Conservation (phyloP, 2,113 vertebrate genomes). For the Mustelus asterias region DNA sequence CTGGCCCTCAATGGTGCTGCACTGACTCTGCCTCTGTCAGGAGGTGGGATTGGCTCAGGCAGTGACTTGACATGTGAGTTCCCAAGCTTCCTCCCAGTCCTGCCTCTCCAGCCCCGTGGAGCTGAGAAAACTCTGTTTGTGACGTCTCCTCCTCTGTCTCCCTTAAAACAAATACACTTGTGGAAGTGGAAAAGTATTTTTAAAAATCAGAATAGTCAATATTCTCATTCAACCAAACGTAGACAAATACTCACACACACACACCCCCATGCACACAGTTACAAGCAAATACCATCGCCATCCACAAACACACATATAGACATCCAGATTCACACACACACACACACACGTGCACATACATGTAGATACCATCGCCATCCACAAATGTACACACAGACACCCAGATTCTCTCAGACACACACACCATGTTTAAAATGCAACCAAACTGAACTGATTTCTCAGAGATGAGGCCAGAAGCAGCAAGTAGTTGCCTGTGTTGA, state of each 20-base stretch:
- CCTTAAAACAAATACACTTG: not conserved
- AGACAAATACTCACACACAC: not conserved
- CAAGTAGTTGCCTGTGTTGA: not conserved
- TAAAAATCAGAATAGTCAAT: not conserved
- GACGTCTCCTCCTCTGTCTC: not conserved
- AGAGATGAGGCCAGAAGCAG: not conserved
- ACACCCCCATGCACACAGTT: not conserved
- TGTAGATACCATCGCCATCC: too few species aligned
- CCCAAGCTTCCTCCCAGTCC: too few species aligned
- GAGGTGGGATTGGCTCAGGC: too few species aligned
- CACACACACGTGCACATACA: not conserved
- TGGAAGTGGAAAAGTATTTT: not conserved
- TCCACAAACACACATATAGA: not conserved
- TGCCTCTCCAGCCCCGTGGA: too few species aligned
- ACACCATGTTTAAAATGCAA: not conserved
- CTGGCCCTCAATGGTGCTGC: too few species aligned
- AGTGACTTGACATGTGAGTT: too few species aligned
- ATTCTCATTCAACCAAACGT: not conserved
- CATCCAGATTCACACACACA: not conserved
- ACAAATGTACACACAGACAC: too few species aligned
- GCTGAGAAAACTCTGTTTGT: too few species aligned
- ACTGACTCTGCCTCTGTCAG: too few species aligned
- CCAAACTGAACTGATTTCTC: not conserved
- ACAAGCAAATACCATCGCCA: not conserved
- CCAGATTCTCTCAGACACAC: too few species aligned